Evolutionary conservation across 2,888 invertebrate species (phyloP).

Genomic region (Helleia helle): DNA sequence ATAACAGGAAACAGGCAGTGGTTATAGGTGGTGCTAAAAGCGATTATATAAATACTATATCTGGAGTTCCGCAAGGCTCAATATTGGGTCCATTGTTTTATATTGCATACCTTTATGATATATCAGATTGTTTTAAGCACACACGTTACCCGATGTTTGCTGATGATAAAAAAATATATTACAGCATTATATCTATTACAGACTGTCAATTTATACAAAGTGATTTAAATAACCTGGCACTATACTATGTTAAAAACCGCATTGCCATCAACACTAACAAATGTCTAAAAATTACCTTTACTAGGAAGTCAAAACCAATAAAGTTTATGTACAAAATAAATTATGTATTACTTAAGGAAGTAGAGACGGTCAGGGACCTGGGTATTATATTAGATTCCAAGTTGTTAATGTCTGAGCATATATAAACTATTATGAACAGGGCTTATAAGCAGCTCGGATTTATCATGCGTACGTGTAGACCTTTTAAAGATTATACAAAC

Average conservation of each 20-base stretch:
- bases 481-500: too few relatives aligned
- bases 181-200: background rate
- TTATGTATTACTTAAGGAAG: too few relatives aligned
- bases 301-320: too few relatives aligned
- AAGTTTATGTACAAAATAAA: too few relatives aligned
- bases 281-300: background rate
- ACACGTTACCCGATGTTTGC: conserved; percentile 6
- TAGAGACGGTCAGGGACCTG: background rate
- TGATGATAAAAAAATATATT: conserved; percentile 11
- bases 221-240: conserved; percentile 5
- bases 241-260: conserved; percentile 2
- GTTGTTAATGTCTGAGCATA: background rate
- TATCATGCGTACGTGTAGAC: background rate
- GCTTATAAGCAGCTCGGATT: background rate
- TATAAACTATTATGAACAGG: background rate
- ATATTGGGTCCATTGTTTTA: conserved; percentile 6
- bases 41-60: background rate
- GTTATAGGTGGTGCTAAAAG: conserved; percentile 6
- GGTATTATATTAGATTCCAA: background rate
- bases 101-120: conserved; percentile 8
- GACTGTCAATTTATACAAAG: conserved; percentile 6
- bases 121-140: background rate
- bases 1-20: conserved; percentile 12
- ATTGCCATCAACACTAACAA: conserved; percentile 3
- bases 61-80: conserved; percentile 10